Conservation (phyloP, 2,888 invertebrate species). For the Drosophila antonietae region DNA sequence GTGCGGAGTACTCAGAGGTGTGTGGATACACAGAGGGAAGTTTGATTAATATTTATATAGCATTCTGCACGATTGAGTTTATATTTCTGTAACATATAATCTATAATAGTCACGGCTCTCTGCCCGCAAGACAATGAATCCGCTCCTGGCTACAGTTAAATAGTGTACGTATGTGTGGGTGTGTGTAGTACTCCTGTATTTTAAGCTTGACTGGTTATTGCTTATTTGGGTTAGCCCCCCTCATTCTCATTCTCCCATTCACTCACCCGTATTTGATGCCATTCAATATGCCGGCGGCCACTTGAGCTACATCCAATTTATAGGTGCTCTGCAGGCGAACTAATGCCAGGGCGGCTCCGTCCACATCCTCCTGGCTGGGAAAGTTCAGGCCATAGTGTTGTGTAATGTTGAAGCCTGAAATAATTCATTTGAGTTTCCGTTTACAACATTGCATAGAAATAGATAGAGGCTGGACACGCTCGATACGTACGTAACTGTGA, state of each 20-base stretch:
- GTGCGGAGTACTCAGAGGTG: neutral
- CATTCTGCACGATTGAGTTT: neutral
- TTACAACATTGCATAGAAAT: neutral
- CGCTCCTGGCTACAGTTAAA: conserved; percentile 31
- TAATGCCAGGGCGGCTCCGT: conserved; percentile 96
- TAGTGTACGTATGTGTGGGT: conserved; percentile 26
- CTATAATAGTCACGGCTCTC: neutral
- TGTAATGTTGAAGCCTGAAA: conserved; percentile 89
- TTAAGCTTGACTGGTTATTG: conserved; percentile 72
- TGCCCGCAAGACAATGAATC: neutral
- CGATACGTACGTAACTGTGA: conserved; percentile 84
- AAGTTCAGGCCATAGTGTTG: conserved; percentile 88
- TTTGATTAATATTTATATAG: neutral
- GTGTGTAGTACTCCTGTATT: conserved; percentile 45
- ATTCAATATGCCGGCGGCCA: conserved; percentile 93
- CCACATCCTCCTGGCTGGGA: conserved; percentile 95
- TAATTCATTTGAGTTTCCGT: conserved; percentile 10
- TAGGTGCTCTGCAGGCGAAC: conserved; percentile 97
- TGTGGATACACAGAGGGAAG: neutral
- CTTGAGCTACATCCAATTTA: conserved; percentile 92
- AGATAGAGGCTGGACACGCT: too few relatives aligned
- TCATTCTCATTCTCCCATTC: neutral
- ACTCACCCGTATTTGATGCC: conserved; percentile 91
- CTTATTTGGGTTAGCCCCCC: conserved; percentile 55
- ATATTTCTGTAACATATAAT: neutral